Evolutionary conservation across 2,888 invertebrate genomes (phyloP), one percentile per base, ranked within the genome.

Genomic region (Cremastinae sp.): DNA sequence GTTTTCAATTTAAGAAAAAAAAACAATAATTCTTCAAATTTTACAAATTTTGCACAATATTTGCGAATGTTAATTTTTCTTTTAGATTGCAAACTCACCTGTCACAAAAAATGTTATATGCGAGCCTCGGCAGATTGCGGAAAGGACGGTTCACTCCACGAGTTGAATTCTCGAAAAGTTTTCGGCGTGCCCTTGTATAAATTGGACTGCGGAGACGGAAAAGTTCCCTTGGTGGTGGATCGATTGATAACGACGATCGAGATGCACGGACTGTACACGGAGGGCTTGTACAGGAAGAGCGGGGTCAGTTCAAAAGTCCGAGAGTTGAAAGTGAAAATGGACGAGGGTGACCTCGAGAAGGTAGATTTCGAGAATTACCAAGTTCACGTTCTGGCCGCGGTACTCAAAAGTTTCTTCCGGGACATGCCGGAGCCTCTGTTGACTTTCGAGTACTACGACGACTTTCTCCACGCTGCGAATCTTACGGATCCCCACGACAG

Each of bases 341-440:
- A 96, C 90, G 95, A 95, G 85, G 91, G 92, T 76, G 95, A 95
- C 83, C 92, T 93, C 38, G 94, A 94, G 78, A 93, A 92, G 64
- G 93, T 94, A 59, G 93, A 94, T 83, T 94, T 95, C 85, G 95
- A 96, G 79, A 92, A 94, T 81, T 96, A 96, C 90, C 95, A 95
- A 66, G 95, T 98, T 65, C 97, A 98, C 91, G 97, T 97, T 43
- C 91, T 97, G 71, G 96, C 97, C 0, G 96, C 97, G 41, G 96
- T 96, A 36, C 91, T 98, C 74, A 98, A 98, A 90, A 91, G 93
- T 81, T 97, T 97, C 91, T 94, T 98, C 89, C 92, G 97, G 43
- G 98, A 98, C 88, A 94, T 98, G 93, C 96, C 97, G 12, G 97
- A 98, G 89, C 98, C 98, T 16, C 91, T 98, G 81, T 92, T 98